These are phyloP conservation scores for Eilema griseolum DNA, from an alignment of 2,888 invertebrate species.

Conservation along the genomic window DNA sequence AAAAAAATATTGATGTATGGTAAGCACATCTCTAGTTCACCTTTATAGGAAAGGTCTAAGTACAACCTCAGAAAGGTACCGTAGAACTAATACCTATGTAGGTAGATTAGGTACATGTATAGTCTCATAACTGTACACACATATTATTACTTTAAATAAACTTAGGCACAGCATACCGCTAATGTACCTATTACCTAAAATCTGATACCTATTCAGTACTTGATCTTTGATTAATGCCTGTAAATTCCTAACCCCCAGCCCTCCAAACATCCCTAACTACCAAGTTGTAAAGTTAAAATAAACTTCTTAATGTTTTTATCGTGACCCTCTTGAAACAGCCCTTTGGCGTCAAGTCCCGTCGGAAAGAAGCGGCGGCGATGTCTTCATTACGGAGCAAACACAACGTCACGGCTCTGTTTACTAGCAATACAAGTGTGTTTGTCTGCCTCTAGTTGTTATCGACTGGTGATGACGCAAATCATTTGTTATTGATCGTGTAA, in stretches of 20 bases:
- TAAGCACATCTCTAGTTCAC: too few relatives aligned
- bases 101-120: too few relatives aligned
- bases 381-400: conserved; percentile 6
- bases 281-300: conserved; percentile 10
- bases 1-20: too few relatives aligned
- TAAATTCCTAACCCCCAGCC: not conserved
- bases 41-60: too few relatives aligned
- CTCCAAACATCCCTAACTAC: conserved; percentile 4
- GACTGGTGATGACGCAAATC: not conserved
- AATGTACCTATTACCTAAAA: too few relatives aligned
- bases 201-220: not conserved
- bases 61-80: too few relatives aligned
- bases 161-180: too few relatives aligned
- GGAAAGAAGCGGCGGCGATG: conserved; percentile 4
- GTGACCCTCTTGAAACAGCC: conserved; percentile 13
- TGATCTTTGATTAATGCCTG: not conserved
- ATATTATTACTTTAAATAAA: too few relatives aligned
- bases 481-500: not conserved
- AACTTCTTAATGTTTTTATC: conserved; percentile 18
- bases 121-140: too few relatives aligned
- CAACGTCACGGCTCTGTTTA: not conserved
- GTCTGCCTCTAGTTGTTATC: not conserved
- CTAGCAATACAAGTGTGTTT: not conserved
- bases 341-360: not conserved
- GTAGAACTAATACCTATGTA: too few relatives aligned